phyloP scores from a whole-genome alignment of 2,797 vertebrate genomes.

The Microchirus variegatus region DNA sequence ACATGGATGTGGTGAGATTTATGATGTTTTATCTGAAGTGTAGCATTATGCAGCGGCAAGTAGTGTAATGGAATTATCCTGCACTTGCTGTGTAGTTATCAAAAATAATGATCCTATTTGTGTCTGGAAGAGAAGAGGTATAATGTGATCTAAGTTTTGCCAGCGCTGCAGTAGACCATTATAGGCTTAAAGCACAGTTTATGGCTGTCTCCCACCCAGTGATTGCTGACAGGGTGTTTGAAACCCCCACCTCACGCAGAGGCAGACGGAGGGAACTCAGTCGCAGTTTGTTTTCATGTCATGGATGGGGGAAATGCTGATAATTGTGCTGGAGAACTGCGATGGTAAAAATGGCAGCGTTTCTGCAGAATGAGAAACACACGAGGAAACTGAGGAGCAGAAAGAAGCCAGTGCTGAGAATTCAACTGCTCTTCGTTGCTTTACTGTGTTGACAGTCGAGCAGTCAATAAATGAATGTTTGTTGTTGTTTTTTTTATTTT shows the following conservation, averaged over 20 bases:
- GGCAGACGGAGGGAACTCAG: conserved; percentile 47
- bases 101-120: conserved; percentile 78
- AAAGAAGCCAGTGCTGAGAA: conserved; percentile 32
- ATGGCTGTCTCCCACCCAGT: conserved; percentile 69
- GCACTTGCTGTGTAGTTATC: conserved; percentile 67
- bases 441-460: conserved; percentile 57
- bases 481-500: conserved; percentile 12
- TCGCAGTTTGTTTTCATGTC: conserved; percentile 77
- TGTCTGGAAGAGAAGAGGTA: conserved; percentile 63
- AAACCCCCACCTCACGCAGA: conserved; percentile 43
- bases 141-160: conserved; percentile 74
- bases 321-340: conserved; percentile 59
- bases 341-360: conserved; percentile 68
- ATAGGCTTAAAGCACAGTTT: conserved; percentile 67
- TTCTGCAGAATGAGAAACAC: conserved; percentile 57
- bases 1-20: conserved; percentile 29
- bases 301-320: conserved; percentile 70
- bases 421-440: conserved; percentile 51
- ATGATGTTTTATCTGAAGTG: conserved; percentile 57
- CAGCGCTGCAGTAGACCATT: conserved; percentile 68
- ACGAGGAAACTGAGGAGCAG: conserved; percentile 50
- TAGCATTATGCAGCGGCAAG: conserved; percentile 55
- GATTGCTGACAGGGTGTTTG: conserved; percentile 72
- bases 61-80: conserved; percentile 67
- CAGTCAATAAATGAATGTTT: conserved; percentile 54